Conservation (phyloP, 2,888 invertebrate genomes). For the Keiferia lycopersicella region DNA sequence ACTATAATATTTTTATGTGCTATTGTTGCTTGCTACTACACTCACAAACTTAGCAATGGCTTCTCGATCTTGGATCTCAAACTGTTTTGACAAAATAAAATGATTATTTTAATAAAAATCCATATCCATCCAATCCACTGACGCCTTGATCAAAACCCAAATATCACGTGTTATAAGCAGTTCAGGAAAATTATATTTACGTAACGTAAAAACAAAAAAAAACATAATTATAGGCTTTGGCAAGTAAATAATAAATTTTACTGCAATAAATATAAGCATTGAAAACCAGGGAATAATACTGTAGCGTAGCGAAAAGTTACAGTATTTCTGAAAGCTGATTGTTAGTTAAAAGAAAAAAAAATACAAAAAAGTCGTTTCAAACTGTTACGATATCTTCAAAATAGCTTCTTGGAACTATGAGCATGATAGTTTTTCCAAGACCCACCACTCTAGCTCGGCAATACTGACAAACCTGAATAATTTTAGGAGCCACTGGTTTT, state of each 20-base stretch:
- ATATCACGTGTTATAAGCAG: too few species aligned
- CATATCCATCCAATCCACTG: too few species aligned
- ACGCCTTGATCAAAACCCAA: too few species aligned
- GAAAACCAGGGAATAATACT: neutral
- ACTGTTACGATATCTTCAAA: neutral
- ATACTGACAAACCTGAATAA: constrained; percentile 3
- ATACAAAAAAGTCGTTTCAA: neutral
- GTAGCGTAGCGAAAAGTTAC: neutral
- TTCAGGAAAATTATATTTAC: too few species aligned
- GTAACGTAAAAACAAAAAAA: too few species aligned
- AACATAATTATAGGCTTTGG: too few species aligned
- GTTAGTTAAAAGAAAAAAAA: constrained; percentile 3
- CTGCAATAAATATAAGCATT: too few species aligned
- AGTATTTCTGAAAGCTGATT: neutral
- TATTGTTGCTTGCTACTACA: neutral
- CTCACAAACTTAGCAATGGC: constrained; percentile 3
- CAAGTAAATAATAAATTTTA: too few species aligned
- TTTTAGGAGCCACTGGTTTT: neutral
- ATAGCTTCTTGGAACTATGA: too few species aligned
- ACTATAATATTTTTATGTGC: neutral
- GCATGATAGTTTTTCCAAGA: too few species aligned
- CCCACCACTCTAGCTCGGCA: neutral
- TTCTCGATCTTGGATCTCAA: constrained; percentile 2
- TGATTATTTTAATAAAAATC: neutral
- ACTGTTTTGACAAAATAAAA: neutral